phyloP scores from a whole-genome alignment of 2,888 invertebrate species.

The Steromphala cineraria region DNA sequence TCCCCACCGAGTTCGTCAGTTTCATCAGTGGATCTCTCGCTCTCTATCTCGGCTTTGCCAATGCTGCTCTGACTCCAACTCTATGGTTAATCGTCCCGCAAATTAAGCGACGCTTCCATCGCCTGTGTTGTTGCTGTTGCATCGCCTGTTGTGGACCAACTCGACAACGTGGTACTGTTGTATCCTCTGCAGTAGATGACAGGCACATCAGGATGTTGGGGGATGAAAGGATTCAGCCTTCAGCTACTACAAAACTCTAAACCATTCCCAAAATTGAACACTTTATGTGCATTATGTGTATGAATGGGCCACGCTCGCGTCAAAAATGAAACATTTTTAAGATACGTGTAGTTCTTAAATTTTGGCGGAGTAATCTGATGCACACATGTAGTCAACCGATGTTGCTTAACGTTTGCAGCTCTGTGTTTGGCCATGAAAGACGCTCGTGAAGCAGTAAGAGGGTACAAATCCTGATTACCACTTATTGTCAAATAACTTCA shows the following conservation, averaged over 20 bases:
- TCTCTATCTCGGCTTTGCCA: neutral
- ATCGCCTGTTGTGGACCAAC: neutral
- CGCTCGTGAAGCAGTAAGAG: too few species aligned
- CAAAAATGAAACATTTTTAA: too few species aligned
- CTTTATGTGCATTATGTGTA: neutral
- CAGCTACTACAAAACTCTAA: neutral
- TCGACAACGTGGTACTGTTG: neutral
- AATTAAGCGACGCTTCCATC: neutral
- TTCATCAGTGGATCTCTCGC: too few species aligned
- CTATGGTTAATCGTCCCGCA: neutral
- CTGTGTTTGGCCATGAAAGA: too few species aligned
- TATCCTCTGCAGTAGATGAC: neutral
- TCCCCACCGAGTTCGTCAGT: neutral
- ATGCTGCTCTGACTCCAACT: neutral
- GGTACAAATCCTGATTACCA: too few species aligned
- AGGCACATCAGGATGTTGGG: neutral
- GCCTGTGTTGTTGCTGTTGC: neutral
- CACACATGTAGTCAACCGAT: too few species aligned
- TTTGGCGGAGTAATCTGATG: too few species aligned
- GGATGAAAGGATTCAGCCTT: neutral
- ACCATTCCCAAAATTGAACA: neutral
- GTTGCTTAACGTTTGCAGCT: too few species aligned
- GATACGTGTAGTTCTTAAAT: too few species aligned
- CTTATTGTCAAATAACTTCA: too few species aligned
- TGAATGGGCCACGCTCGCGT: neutral